Base-by-base conservation (phyloP, 2,113 vertebrate genomes). In the Eptesicus fuscus region DNA sequence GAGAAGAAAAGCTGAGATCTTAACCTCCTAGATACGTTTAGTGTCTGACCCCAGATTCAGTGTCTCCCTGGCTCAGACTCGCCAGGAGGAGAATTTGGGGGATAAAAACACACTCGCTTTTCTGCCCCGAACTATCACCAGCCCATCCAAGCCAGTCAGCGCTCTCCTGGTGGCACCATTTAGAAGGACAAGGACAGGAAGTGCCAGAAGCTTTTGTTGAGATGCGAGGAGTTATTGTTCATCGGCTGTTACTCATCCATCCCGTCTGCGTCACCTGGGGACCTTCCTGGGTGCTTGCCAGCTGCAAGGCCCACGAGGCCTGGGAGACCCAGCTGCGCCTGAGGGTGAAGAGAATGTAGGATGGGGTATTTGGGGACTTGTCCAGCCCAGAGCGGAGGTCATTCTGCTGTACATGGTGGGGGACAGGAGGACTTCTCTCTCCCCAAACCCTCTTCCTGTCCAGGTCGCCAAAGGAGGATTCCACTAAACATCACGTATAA, bases 231-330 rank as follows among this genome's bases (percentile, higher is more conserved):
- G 47, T 49, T 35, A 0, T 18, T 17, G 4, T n/a, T 67, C 47
- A 25, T 61, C 18, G 5, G 51, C 35, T 79, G 7, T 56, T 28
- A 56, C 13, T 37, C 35, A 16, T 30, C 42, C 40, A 35, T 59
- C 53, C 23, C 5, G 5, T n/a, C 23, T 5, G 12, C 14, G 28
- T 42, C 77, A 20, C 30, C 73, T 22, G 14, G 35, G 32, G 17
- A 18, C 42, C 69, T 84, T 56, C 35, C 65, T 23, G 5, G 25
- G 61, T 25, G 22, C 49, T 63, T 20, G 2, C 65, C 49, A 17
- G 10, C 1, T 28, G 11, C 18, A 8, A 35, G n/a, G 28, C 61
- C 37, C 35, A 1, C 13, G 9, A 11, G 14, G 20, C 14, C 1
- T 7, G 42, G 73, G 30, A 14, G 5, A 16, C 13, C 23, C 22